Conservation (phyloP, 2,113 vertebrate species). For the Rhinoderma darwinii region DNA sequence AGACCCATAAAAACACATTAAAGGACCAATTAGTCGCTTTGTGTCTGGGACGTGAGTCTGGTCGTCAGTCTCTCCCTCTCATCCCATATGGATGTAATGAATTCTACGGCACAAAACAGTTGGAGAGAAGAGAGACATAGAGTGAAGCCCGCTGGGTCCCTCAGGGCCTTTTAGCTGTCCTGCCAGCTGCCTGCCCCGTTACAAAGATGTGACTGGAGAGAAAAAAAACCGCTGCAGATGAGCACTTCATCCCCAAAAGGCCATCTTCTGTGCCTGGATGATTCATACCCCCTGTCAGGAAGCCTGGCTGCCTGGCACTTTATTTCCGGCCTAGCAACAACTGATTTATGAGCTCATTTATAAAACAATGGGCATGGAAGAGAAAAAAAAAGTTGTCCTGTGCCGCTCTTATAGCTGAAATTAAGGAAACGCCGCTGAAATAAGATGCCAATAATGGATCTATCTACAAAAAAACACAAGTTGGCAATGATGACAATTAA, state of each 20-base stretch:
- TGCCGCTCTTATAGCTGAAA: conserved; percentile 38
- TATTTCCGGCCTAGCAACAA: conserved; percentile 60
- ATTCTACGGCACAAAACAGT: conserved; percentile 3
- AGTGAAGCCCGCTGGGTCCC: conserved; percentile 31
- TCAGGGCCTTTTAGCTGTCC: conserved; percentile 35
- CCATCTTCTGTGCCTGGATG: conserved; percentile 39
- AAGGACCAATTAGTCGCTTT: conserved; percentile 20
- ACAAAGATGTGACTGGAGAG: conserved; percentile 55
- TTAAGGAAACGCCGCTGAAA: conserved; percentile 52
- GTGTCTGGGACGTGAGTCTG: accelerated
- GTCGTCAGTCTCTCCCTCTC: not conserved
- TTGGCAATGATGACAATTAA: not conserved
- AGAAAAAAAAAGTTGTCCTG: conserved; percentile 8
- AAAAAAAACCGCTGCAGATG: conserved; percentile 55
- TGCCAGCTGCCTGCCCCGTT: conserved; percentile 55
- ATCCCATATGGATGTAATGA: conserved; percentile 44
- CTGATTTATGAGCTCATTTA: conserved; percentile 67
- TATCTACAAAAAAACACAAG: conserved; percentile 9
- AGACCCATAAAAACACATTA: accelerated
- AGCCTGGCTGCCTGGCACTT: conserved; percentile 54
- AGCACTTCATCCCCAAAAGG: conserved; percentile 62
- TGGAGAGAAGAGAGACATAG: conserved; percentile 30
- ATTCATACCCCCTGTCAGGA: conserved; percentile 64
- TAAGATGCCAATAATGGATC: not conserved
- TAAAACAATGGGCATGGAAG: conserved; percentile 57